A percentile compares a stretch with the other conserved stretches of the same genome.
These are phyloP conservation scores for Fissipunctia ypsillon DNA, from an alignment of 2,888 invertebrate genomes.

Conservation along the genomic window DNA sequence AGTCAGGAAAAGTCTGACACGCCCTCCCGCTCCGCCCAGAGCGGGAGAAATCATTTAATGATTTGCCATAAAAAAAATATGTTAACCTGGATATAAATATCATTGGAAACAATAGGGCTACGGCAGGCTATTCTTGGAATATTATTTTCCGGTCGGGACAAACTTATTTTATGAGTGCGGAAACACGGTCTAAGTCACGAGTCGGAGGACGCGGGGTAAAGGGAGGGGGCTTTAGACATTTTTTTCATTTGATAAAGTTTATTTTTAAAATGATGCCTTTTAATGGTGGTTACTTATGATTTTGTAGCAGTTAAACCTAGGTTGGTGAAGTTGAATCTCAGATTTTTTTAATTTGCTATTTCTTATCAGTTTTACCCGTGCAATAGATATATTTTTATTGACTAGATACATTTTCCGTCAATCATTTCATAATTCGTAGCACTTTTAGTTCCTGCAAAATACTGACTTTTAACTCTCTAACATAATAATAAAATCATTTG, in stretches of 20 bases:
- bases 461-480: background rate
- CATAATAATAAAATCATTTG: conserved; percentile 27
- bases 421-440: background rate
- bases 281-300: background rate
- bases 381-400: background rate
- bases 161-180: conserved; percentile 34
- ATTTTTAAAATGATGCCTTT: background rate
- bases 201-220: background rate
- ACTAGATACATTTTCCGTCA: too few relatives aligned
- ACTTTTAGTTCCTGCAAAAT: background rate
- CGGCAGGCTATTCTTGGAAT: conserved; percentile 2
- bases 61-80: too few relatives aligned
- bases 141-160: conserved; percentile 5
- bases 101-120: background rate
- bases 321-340: background rate
- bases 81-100: conserved; percentile 23
- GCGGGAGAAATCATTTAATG: too few relatives aligned
- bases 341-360: background rate
- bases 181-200: background rate
- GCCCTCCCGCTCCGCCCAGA: too few relatives aligned
- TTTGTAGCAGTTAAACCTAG: background rate
- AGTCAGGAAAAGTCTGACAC: too few relatives aligned
- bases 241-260: background rate
- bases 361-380: background rate
- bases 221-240: background rate